These are phyloP conservation scores for Phodopus roborovskii DNA, from an alignment of 2,113 vertebrate genomes.

Conservation along the genomic window DNA sequence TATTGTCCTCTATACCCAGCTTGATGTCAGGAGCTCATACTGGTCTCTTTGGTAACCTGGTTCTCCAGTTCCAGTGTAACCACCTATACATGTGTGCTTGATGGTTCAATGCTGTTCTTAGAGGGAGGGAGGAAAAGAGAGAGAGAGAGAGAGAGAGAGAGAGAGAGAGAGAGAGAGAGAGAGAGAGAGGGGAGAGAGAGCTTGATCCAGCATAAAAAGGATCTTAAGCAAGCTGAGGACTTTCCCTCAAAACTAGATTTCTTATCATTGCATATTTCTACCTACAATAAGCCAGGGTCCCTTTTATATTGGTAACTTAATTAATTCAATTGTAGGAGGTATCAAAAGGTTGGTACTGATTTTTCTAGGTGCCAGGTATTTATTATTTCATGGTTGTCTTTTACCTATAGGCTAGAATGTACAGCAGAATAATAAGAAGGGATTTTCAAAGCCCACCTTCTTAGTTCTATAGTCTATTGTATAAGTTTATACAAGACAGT, in stretches of 20 bases:
- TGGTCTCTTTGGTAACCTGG: background rate
- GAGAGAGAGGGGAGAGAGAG: too few species aligned
- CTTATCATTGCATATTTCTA: background rate
- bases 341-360: background rate
- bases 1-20: background rate
- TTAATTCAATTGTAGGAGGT: background rate
- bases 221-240: background rate
- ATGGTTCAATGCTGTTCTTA: background rate
- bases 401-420: background rate
- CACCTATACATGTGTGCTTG: background rate
- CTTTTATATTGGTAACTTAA: background rate
- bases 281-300: background rate
- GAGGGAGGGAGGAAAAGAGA: background rate
- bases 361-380: background rate
- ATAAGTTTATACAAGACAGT: background rate
- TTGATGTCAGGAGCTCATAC: background rate
- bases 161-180: too few species aligned
- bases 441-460: background rate
- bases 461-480: background rate
- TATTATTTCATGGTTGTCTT: slow-evolving; percentile 15
- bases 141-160: too few species aligned
- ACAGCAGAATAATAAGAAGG: slow-evolving; percentile 3
- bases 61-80: background rate
- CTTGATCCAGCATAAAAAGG: background rate
- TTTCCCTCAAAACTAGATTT: background rate